Evolutionary conservation across 2,113 vertebrate genomes (phyloP).

Genomic region (Nestor notabilis): DNA sequence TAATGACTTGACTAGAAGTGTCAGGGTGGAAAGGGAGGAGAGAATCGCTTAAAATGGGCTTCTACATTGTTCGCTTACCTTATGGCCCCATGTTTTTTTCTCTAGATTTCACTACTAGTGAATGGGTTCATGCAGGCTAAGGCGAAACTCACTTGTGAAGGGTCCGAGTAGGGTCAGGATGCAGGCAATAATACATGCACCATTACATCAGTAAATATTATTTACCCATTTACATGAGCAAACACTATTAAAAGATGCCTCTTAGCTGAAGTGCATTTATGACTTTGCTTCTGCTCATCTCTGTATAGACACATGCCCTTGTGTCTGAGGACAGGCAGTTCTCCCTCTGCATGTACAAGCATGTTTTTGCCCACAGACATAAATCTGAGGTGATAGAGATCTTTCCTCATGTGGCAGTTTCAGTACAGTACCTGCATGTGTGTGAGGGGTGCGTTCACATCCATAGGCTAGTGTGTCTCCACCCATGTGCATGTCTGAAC

Average conservation of each 20-base stretch:
- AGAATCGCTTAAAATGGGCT: not conserved
- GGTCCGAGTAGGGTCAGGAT: not conserved
- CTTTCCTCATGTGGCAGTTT: not conserved
- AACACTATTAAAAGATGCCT: not conserved
- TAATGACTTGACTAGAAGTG: not conserved
- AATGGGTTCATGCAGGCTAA: not conserved
- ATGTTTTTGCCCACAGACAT: not conserved
- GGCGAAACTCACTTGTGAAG: not conserved
- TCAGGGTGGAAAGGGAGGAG: not conserved
- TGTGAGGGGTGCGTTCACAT: not conserved
- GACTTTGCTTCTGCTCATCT: not conserved
- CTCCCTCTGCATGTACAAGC: not conserved
- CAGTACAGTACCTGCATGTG: not conserved
- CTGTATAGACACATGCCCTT: not conserved
- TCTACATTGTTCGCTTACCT: not conserved
- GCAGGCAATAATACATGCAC: not conserved
- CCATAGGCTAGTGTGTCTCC: not conserved
- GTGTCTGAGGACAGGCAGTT: not conserved
- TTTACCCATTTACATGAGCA: not conserved
- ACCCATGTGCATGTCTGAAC: not conserved
- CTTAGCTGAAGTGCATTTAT: not conserved
- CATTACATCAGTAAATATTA: not conserved
- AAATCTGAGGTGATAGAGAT: not conserved
- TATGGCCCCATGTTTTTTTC: not conserved
- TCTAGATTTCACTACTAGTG: not conserved